Conservation (phyloP, 2,888 invertebrate species). For the Tachystola acroxantha region DNA sequence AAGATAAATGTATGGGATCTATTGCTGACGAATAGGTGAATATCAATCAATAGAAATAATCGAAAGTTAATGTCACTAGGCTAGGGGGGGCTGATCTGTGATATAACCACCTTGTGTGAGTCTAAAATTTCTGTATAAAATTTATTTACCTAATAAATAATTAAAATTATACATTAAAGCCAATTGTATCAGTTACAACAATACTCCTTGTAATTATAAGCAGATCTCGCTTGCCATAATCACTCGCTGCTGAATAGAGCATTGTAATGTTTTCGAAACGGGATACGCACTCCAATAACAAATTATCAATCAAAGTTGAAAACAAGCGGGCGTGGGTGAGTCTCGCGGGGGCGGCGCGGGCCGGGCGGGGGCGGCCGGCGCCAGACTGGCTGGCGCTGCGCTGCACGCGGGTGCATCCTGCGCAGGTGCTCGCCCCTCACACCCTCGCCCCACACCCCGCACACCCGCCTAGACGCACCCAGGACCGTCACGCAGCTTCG, state of each 20-base stretch:
- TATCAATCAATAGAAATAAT: too few relatives aligned
- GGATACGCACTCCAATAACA: slow-evolving; percentile 66
- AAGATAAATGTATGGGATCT: too few relatives aligned
- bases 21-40: too few relatives aligned
- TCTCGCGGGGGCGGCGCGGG: slow-evolving; percentile 20
- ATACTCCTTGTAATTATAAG: too few relatives aligned
- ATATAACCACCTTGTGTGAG: too few relatives aligned
- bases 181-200: too few relatives aligned
- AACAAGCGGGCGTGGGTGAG: slow-evolving; percentile 62
- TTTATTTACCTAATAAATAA: too few relatives aligned
- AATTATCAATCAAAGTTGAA: slow-evolving; percentile 77
- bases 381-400: slow-evolving; percentile 68
- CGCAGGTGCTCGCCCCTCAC: slow-evolving; percentile 53
- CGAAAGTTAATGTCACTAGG: too few relatives aligned
- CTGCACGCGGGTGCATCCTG: slow-evolving; percentile 56
- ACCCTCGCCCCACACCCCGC: slow-evolving; percentile 18
- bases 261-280: slow-evolving; percentile 46
- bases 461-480: slow-evolving; percentile 8
- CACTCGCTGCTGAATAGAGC: slow-evolving; percentile 20
- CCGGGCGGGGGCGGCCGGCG: slow-evolving; percentile 37
- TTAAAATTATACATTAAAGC: too few relatives aligned
- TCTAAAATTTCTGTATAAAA: too few relatives aligned
- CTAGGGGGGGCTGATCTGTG: too few relatives aligned
- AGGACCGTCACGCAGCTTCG: slow-evolving; percentile 23
- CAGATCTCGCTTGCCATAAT: too few relatives aligned